Evolutionary conservation across 2,113 vertebrate genomes (phyloP).

Genomic region (Daphoenositta chrysoptera): DNA sequence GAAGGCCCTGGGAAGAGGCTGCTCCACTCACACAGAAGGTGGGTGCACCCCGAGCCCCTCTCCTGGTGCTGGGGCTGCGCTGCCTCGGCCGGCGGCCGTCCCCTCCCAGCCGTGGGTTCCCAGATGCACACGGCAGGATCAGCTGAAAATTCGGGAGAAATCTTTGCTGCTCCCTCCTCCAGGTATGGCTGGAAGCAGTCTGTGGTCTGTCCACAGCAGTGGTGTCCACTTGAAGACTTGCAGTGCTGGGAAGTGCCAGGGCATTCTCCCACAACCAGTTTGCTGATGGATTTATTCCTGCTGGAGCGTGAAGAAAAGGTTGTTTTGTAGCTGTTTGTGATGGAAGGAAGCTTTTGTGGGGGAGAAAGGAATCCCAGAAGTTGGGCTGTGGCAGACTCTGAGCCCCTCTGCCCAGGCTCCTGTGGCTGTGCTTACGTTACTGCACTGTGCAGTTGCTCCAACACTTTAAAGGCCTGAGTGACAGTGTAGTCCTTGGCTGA

Average conservation of each 20-base stretch:
- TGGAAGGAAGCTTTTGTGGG: not conserved
- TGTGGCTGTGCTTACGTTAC: not conserved
- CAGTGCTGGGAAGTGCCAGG: not conserved
- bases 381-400: not conserved
- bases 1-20: not conserved
- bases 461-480: not conserved
- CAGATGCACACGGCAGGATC: not conserved
- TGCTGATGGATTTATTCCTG: not conserved
- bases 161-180: not conserved
- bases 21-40: not conserved
- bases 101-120: not conserved
- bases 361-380: not conserved
- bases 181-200: not conserved
- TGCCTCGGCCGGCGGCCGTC: not conserved
- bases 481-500: not conserved
- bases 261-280: accelerated
- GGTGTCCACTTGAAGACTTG: accelerated
- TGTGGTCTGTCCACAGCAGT: not conserved
- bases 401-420: not conserved
- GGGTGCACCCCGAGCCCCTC: not conserved
- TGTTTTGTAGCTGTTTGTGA: not conserved
- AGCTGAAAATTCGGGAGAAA: not conserved
- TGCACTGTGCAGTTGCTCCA: not conserved
- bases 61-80: not conserved
- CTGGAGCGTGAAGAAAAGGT: not conserved